Evolutionary conservation across 2,888 invertebrate genomes (phyloP).

Genomic region (Athripsodes cinereus): DNA sequence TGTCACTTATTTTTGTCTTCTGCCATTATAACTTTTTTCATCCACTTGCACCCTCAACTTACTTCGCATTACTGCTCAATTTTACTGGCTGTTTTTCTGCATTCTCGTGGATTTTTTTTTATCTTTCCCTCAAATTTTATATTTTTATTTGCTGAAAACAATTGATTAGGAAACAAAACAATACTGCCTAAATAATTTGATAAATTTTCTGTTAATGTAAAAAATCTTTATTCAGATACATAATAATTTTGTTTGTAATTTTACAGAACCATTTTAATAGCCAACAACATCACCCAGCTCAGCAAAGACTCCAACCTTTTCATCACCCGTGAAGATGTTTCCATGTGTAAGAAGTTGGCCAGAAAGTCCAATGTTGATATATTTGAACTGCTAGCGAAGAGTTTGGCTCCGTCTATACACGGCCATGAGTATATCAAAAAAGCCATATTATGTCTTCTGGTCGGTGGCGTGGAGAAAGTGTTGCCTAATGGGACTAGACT

Average conservation of each 20-base stretch:
- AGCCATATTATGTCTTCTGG: conserved; percentile 86
- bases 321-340: conserved; percentile 82
- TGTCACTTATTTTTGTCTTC: too few species aligned
- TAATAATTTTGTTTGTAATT: conserved; percentile 19
- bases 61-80: too few species aligned
- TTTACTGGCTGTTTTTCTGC: too few species aligned
- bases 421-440: conserved; percentile 96
- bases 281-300: conserved; percentile 85
- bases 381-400: conserved; percentile 84
- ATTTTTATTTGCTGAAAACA: too few species aligned
- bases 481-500: conserved; percentile 87
- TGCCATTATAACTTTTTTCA: too few species aligned
- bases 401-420: conserved; percentile 95
- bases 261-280: conserved; percentile 83
- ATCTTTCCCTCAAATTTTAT: too few species aligned
- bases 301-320: conserved; percentile 77
- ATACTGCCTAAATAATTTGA: too few species aligned
- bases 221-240: neutral
- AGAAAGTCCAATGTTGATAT: conserved; percentile 67
- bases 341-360: conserved; percentile 77
- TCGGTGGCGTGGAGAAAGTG: conserved; percentile 94
- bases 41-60: too few species aligned
- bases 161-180: too few species aligned
- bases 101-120: too few species aligned
- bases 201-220: too few species aligned